Evolutionary conservation across 2,113 vertebrate genomes (phyloP), one percentile per base, ranked within the genome.

Genomic region (Alaudala cheleensis): DNA sequence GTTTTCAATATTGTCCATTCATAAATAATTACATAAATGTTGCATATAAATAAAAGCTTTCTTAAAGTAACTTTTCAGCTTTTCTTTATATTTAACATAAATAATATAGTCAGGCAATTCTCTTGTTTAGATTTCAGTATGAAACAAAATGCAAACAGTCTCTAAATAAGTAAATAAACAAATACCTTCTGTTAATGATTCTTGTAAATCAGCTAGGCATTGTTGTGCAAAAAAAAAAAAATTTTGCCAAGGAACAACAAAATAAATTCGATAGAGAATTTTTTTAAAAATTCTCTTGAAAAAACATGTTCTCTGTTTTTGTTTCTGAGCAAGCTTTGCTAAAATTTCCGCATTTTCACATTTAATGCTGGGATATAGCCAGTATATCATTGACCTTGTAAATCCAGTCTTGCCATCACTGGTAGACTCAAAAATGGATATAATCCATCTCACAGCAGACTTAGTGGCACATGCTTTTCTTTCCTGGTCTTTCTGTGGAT

Each of bases 151-250:
- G 6, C 17, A 87, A 60, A 56, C 25, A 34, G 12, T 19, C 51
- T 86, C 4, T 37, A 84, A 91, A 80, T 84, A 65, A 53, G 62
- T 60, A 88, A 89, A 62, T 73, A 51, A 77, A 47, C 28, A 70
- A 57, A 54, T 60, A 90, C 25, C 56, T 95, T 73, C 37, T 81
- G 69, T 74, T 95, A 92, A 95, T 84, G 89, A 70, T 85, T 96
- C 88, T 79, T 91, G 50, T 82, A 88, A 61, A 85, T 33, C n/a
- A 88, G 40, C 70, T 64, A 85, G 47, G 33, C 67, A 81, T 72
- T 88, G 50, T 42, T 77, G 31, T 42, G 29, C 62, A 94, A 91
- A 92, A 53, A 54, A 81, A 72, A 57, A 83, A 77, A 79, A 95
- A 86, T 39, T 79, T 86, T 87, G 50, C 39, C 62, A 84, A 51